Evolutionary conservation across 2,888 invertebrate species (phyloP), one percentile per base, ranked within the genome.

Genomic region (Diarsia brunnea): DNA sequence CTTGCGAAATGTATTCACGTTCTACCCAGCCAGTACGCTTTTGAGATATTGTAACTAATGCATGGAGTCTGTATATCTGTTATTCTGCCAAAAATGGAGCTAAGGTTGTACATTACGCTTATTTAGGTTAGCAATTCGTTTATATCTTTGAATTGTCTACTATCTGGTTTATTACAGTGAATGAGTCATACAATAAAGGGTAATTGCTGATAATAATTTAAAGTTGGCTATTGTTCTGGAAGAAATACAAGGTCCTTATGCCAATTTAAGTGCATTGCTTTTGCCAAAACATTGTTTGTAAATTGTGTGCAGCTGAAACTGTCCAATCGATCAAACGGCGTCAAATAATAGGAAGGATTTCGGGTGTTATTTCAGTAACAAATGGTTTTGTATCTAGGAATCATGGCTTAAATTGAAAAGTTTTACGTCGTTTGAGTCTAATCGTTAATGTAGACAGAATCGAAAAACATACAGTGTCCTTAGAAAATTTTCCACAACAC

Each of bases 1-100:
- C 92, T 95, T 96, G 97, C 95, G 94, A 97, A 97, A 97, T 97
- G 93, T 95, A 96, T 95, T 94, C 95, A 94, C 87, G 87, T 90
- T 88, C 84, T 84, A 84, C 86, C 73, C 86, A 88, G 88, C 88
- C 89, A 90, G 89, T 86, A 85, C 69, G 88, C 85, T 86, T 89
- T 86, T 86, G 88, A 88, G 86, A 89, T 88, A 88, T 89, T 84
- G 79, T 84, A 87, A 84, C 88, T 89, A 88, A 88, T 85, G 86
- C 84, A 88, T 81, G 79, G 74, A 87, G 88, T 88, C 76, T 79
- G 85, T 87, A 82, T 86, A 79, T 79, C 78, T 78, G 83, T 84
- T 82, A 81, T 89, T 84, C 84, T 88, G 88, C 87, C 87, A 89
- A 81, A 88, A 83, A 82, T 72, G 78, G 79, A 79, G 82, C 67